Evolutionary conservation across 2,113 vertebrate species (phyloP), one percentile per base, ranked within the genome.

Genomic region (Esox niger): DNA sequence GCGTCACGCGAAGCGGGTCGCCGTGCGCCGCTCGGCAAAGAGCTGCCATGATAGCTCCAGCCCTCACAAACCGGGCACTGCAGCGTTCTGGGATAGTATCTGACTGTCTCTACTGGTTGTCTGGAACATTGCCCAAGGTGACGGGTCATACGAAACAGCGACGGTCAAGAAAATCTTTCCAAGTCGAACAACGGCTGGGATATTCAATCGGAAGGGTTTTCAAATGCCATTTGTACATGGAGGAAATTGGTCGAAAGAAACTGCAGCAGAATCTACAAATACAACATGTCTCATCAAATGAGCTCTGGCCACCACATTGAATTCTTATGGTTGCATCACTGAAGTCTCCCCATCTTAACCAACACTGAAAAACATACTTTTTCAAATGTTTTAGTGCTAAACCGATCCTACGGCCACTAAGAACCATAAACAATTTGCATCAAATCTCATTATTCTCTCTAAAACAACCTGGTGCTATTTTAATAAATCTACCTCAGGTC

Each of bases 21-120:
- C 38, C 17, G 56, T 17, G 25, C 30, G 56, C n/a, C n/a, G 27
- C 25, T 58, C 56, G 30, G 47, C 56, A 27, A 17, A 58, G 10
- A 58, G 26, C 26, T 13, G 23, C 56, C 23, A 29, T 29, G 26
- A 26, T 4, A 15, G 17, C 38, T 43, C 38, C 56, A 58, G 56
- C 56, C 6, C 56, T 17, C 26, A 29, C 56, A 29, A 25, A 29
- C 8, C 30, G 54, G 21, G 21, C 26, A 57, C 55, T 57, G 25
- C 23, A 27, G 56, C 27, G 31, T 59, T 59, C 26, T 59, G 56
- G 56, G 56, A 59, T 59, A 20, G 56, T 27, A 20, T 31, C 26
- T 30, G 15, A 27, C 56, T 31, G 56, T 52, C n/a, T 26, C 27
- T 26, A 27, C 25, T 20, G 20, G 29, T 59, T 30, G 26, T 17